Percentiles rank a stretch among this genome's conserved stretches.
Evolutionary conservation across 1,140 invertebrate genomes (phyloP).

Genomic region (Dendroctonus ponderosae): DNA sequence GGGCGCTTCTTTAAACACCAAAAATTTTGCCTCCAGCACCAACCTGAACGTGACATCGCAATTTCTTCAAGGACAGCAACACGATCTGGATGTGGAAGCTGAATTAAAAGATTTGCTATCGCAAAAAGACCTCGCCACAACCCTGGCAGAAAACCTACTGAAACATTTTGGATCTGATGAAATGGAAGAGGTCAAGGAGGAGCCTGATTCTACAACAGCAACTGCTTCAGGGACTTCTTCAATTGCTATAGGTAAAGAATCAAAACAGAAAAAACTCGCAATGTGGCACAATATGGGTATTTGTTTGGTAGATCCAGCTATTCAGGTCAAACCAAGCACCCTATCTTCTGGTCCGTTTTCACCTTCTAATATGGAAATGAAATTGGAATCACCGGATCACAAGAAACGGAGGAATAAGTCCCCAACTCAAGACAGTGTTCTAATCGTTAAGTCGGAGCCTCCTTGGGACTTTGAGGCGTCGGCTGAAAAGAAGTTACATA

Average conservation of each 20-base stretch:
- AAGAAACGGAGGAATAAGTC: conserved; percentile 38
- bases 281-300: not conserved
- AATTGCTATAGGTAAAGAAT: not conserved
- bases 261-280: too few species aligned
- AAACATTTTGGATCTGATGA: conserved; percentile 76
- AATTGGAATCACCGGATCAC: conserved; percentile 28
- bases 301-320: conserved; percentile 14
- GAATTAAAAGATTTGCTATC: conserved; percentile 70
- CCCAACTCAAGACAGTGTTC: conserved; percentile 42
- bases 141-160: conserved; percentile 78
- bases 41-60: conserved; percentile 33
- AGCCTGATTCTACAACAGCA: conserved; percentile 41
- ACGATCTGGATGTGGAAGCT: conserved; percentile 58
- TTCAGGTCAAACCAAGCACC: conserved; percentile 38
- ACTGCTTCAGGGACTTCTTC: conserved; percentile 7
- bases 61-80: conserved; percentile 32
- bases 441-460: conserved; percentile 47
- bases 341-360: conserved; percentile 59
- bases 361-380: conserved; percentile 54
- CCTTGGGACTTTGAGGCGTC: conserved; percentile 47
- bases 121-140: conserved; percentile 73
- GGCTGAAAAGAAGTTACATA: conserved; percentile 51
- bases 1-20: conserved; percentile 31
- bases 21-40: conserved; percentile 33
- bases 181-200: conserved; percentile 65